Conservation (phyloP, 92 coral and sea anemone species). For the Isaurus tuberculatus region DNA sequence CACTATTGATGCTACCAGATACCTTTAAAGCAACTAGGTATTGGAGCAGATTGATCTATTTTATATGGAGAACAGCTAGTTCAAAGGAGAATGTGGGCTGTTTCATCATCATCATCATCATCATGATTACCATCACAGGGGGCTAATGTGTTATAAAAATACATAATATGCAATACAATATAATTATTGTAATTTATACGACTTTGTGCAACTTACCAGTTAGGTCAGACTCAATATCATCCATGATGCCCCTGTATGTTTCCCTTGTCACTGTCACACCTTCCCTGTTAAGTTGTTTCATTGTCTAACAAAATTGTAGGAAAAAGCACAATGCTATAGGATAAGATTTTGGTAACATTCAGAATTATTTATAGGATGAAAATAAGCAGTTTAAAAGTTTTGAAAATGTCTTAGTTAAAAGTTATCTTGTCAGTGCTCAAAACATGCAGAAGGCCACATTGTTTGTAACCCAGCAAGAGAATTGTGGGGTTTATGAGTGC, state of each 20-base stretch:
- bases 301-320: conserved; percentile 40
- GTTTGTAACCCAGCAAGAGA: neutral
- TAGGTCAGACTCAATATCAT: conserved; percentile 39
- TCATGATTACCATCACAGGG: too few relatives aligned
- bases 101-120: too few relatives aligned
- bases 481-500: neutral
- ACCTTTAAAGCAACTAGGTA: too few relatives aligned
- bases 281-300: conserved; percentile 42
- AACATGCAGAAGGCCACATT: neutral
- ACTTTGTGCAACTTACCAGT: too few relatives aligned
- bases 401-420: neutral
- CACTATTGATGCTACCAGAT: too few relatives aligned
- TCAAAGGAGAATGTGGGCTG: too few relatives aligned
- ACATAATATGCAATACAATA: too few relatives aligned
- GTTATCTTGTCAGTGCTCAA: neutral
- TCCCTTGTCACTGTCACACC: conserved; percentile 53
- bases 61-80: too few relatives aligned
- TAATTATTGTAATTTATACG: too few relatives aligned
- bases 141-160: too few relatives aligned
- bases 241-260: conserved; percentile 39
- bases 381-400: neutral
- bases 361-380: neutral
- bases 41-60: too few relatives aligned
- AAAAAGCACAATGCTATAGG: conserved; percentile 30
- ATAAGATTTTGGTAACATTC: conserved; percentile 41